Percentiles rank a stretch among this genome's conserved stretches.
phyloP scores from a whole-genome alignment of 1,140 invertebrate genomes.

The Drosophila subobscura region DNA sequence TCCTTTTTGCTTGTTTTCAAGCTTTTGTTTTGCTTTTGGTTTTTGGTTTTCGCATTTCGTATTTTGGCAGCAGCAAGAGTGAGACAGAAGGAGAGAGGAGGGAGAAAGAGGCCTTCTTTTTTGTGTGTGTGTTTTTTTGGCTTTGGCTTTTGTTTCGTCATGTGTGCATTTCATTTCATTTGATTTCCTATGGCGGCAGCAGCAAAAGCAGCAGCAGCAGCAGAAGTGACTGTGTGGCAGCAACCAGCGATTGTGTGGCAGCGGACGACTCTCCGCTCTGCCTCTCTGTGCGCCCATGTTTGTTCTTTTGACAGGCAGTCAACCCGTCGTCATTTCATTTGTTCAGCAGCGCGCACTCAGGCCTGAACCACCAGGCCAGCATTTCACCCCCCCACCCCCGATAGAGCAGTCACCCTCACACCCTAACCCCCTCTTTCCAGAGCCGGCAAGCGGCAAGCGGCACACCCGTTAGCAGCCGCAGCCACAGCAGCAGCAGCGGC shows the following conservation, averaged over 20 bases:
- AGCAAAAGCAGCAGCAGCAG: slow-evolving; percentile 19
- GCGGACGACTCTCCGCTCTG: slow-evolving; percentile 11
- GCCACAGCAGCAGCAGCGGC: slow-evolving; percentile 35
- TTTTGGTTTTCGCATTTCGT: slow-evolving; percentile 68
- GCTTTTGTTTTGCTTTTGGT: slow-evolving; percentile 70
- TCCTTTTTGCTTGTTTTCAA: slow-evolving; percentile 74
- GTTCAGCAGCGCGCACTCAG: slow-evolving; percentile 81
- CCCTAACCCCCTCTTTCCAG: slow-evolving; percentile 28
- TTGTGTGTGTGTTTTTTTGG: slow-evolving; percentile 60
- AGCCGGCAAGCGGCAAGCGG: neutral
- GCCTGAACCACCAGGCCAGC: slow-evolving; percentile 56
- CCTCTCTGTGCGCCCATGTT: slow-evolving; percentile 80
- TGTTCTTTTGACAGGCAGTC: slow-evolving; percentile 84
- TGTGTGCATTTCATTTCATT: slow-evolving; percentile 82
- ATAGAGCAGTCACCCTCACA: slow-evolving; percentile 21
- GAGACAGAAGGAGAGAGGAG: too few relatives aligned
- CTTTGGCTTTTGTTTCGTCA: slow-evolving; percentile 77
- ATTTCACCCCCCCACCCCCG: slow-evolving; percentile 7
- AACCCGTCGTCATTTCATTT: slow-evolving; percentile 84
- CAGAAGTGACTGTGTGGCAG: slow-evolving; percentile 7
- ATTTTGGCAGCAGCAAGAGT: slow-evolving; percentile 4
- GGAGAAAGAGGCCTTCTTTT: slow-evolving; percentile 12
- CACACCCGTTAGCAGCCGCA: slow-evolving; percentile 39
- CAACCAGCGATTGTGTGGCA: neutral
- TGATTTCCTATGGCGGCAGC: slow-evolving; percentile 77